Percentiles rank a stretch among this genome's conserved stretches.
Conservation (phyloP, 2,888 invertebrate genomes). For the Trichogramma dendrolimi region DNA sequence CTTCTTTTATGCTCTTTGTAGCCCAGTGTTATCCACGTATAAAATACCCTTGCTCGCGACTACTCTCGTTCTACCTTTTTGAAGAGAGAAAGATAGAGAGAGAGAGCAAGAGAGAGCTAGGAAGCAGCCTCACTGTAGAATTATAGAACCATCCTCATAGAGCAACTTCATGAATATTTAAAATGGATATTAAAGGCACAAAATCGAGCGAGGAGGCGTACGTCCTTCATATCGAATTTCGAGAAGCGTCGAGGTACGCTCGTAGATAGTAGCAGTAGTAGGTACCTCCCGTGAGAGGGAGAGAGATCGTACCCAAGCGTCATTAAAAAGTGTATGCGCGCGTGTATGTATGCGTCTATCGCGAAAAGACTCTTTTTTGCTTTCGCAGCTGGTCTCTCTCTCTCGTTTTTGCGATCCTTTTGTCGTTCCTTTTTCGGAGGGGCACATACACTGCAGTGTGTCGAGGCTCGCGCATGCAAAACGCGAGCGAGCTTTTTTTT, state of each 20-base stretch:
- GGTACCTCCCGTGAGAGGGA: conserved; percentile 8
- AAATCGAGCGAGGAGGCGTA: conserved; percentile 37
- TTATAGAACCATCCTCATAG: background rate
- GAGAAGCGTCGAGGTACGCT: conserved; percentile 2
- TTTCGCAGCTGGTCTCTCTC: background rate
- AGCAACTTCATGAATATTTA: conserved; percentile 47
- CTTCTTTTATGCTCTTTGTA: background rate
- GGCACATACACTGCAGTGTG: too few relatives aligned
- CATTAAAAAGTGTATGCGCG: conserved; percentile 1
- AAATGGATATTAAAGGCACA: conserved; percentile 49
- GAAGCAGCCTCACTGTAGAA: too few relatives aligned
- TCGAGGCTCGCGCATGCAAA: too few relatives aligned
- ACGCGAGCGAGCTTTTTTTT: too few relatives aligned
- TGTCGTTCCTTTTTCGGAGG: background rate
- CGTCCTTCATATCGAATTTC: conserved; percentile 29
- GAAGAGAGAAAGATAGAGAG: too few relatives aligned
- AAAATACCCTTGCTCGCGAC: background rate
- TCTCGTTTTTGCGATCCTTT: background rate
- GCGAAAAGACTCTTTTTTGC: background rate
- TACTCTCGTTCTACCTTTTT: background rate
- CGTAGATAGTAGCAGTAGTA: conserved; percentile 28
- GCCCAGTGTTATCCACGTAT: too few relatives aligned
- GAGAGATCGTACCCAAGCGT: conserved; percentile 9
- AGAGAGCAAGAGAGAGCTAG: too few relatives aligned
- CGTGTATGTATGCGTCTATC: background rate